Conservation (phyloP, 1,140 invertebrate genomes). For the Adelges cooleyi region DNA sequence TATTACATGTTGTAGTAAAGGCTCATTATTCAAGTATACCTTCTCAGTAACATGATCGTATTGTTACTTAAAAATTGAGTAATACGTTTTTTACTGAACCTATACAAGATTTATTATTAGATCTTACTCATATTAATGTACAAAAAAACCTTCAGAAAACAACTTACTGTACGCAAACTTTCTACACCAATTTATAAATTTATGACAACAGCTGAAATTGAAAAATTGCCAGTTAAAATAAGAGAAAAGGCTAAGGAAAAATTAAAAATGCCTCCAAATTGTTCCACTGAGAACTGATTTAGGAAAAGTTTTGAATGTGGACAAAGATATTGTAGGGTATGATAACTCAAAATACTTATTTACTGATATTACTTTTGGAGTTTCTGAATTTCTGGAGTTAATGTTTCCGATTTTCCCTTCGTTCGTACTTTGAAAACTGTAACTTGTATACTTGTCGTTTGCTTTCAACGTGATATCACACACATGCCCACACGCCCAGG, state of each 20-base stretch:
- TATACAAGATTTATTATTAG: conserved; percentile 60
- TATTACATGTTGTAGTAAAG: no score
- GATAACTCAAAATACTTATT: conserved; percentile 61
- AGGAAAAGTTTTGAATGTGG: conserved; percentile 51
- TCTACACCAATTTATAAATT: conserved; percentile 61
- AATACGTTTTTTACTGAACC: conserved; percentile 6
- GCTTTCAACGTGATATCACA: no score
- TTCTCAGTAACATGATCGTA: no score
- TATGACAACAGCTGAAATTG: conserved; percentile 67
- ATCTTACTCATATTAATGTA: conserved; percentile 64
- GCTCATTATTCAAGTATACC: no score
- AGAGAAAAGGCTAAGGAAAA: conserved; percentile 47
- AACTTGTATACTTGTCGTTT: no score
- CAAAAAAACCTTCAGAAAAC: conserved; percentile 57
- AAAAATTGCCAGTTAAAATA: conserved; percentile 46
- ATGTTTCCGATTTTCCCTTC: no score
- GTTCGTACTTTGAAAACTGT: no score
- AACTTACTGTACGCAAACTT: conserved; percentile 43
- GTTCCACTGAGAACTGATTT: conserved; percentile 47
- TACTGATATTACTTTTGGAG: conserved; percentile 76
- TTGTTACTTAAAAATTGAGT: conserved; percentile 6
- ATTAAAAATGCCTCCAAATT: conserved; percentile 83
- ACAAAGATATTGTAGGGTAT: conserved; percentile 63
- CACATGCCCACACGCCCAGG: no score
- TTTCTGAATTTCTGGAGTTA: no score